Evolutionary conservation across 2,113 vertebrate genomes (phyloP).

Genomic region (Solenodon paradoxus): DNA sequence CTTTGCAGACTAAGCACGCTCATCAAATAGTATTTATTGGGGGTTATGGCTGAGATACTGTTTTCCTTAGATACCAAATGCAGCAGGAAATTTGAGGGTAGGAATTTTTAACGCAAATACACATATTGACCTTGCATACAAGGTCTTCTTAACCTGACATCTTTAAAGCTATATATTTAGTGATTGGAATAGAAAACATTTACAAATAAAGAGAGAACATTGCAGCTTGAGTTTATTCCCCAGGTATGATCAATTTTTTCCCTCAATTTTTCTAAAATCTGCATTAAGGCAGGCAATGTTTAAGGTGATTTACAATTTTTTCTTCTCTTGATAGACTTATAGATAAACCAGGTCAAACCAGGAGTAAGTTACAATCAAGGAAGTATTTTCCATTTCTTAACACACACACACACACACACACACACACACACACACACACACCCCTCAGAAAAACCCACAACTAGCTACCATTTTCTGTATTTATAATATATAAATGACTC

Average conservation of each 20-base stretch:
- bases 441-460: neutral
- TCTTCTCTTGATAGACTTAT: neutral
- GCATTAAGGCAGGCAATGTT: neutral
- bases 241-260: neutral
- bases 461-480: constrained; percentile 9
- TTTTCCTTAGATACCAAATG: constrained; percentile 57
- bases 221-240: neutral
- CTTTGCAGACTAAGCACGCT: constrained; percentile 45
- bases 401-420: neutral
- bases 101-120: constrained; percentile 39
- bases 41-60: constrained; percentile 30
- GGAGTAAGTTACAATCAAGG: constrained; percentile 1
- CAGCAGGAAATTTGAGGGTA: constrained; percentile 45
- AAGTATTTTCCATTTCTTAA: neutral
- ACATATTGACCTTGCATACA: constrained; percentile 17
- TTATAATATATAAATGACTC: neutral
- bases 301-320: constrained; percentile 2
- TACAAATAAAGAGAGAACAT: neutral
- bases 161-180: constrained; percentile 13
- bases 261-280: constrained; percentile 20
- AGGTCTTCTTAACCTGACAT: neutral
- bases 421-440: neutral
- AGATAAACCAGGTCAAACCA: constrained; percentile 7
- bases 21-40: constrained; percentile 60
- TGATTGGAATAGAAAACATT: constrained; percentile 14